Percentiles rank a stretch among this genome's conserved stretches.
Conservation (phyloP, 2,113 vertebrate genomes). For the Pristiophorus japonicus region DNA sequence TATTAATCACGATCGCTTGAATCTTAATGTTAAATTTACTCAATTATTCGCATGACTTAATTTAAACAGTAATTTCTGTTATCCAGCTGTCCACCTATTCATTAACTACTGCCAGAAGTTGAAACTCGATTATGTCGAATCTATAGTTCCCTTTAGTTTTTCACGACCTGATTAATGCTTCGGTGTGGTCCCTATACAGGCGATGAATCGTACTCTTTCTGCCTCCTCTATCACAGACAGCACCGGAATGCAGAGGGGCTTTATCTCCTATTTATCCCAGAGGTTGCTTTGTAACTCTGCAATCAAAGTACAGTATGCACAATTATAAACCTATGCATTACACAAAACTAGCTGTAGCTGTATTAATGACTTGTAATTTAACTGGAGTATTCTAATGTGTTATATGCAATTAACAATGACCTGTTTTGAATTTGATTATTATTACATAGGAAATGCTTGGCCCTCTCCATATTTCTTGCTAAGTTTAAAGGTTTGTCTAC, state of each 20-base stretch:
- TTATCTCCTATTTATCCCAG: conserved; percentile 18
- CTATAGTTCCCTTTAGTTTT: conserved; percentile 68
- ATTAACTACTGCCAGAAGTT: conserved; percentile 61
- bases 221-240: conserved; percentile 65
- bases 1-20: conserved; percentile 73
- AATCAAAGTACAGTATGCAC: neutral
- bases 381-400: neutral
- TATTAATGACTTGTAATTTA: neutral
- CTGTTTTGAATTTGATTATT: neutral
- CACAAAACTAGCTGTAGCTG: neutral
- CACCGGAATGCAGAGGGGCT: conserved; percentile 69
- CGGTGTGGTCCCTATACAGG: conserved; percentile 61
- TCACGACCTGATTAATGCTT: conserved; percentile 78
- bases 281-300: neutral
- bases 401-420: neutral
- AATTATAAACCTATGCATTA: neutral
- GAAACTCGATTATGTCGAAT: conserved; percentile 71
- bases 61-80: conserved; percentile 63
- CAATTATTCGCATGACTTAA: conserved; percentile 72
- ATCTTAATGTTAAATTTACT: conserved; percentile 74
- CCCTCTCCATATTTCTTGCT: neutral
- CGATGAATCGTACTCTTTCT: conserved; percentile 60
- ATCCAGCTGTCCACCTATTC: conserved; percentile 67
- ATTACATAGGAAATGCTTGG: neutral
- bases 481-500: neutral